These are phyloP conservation scores for Diceros bicornis DNA, from an alignment of 2,797 vertebrate species.

Conservation along the genomic window DNA sequence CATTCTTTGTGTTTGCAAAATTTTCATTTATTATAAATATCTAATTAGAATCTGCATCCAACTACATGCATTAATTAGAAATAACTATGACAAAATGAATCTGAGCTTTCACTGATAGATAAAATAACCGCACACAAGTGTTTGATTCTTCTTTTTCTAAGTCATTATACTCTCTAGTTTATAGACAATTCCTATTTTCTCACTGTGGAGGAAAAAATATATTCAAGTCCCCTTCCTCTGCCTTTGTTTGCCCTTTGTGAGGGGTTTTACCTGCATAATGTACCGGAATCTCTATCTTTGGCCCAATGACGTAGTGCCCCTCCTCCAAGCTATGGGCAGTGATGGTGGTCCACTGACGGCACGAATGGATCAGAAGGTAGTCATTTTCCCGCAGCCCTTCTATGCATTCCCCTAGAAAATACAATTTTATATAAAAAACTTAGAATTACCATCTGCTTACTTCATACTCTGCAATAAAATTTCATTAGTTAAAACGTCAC, in stretches of 20 bases:
- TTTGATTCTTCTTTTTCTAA: neutral
- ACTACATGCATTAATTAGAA: constrained; percentile 39
- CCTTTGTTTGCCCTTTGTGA: neutral
- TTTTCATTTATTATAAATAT: constrained; percentile 37
- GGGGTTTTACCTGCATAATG: constrained; percentile 97
- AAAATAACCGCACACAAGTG: neutral
- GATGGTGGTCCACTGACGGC: constrained; percentile 99
- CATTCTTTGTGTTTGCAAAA: neutral
- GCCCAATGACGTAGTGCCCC: constrained; percentile 99
- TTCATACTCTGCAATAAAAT: neutral
- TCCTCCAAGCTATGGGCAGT: constrained; percentile 99
- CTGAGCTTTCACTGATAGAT: neutral
- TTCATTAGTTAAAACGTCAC: neutral
- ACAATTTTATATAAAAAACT: constrained; percentile 66
- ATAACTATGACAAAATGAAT: constrained; percentile 13
- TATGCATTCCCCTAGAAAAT: constrained; percentile 94
- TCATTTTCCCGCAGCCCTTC: constrained; percentile 98
- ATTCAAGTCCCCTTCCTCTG: neutral
- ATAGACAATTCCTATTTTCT: neutral
- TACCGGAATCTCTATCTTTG: constrained; percentile 99
- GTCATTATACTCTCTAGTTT: neutral
- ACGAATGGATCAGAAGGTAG: constrained; percentile 98
- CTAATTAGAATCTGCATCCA: neutral
- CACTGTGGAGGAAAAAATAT: neutral
- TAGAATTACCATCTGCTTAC: neutral